A percentile compares a stretch with the other conserved stretches of the same genome.
phyloP scores from a whole-genome alignment of 2,113 vertebrate species.

The Meriones unguiculatus region DNA sequence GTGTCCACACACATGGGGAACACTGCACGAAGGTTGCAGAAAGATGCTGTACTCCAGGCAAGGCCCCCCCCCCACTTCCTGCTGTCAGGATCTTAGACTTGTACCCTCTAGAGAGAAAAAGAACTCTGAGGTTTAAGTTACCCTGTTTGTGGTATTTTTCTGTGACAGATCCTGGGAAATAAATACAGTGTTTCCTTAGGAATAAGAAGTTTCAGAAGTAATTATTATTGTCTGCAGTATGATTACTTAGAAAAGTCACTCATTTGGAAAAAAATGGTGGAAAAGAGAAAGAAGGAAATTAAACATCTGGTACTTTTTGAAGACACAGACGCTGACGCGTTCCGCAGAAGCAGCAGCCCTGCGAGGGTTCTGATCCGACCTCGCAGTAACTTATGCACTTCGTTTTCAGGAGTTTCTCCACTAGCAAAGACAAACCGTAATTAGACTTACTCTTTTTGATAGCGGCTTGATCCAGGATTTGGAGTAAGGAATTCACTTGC shows the following conservation, averaged over 20 bases:
- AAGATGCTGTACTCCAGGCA: background rate
- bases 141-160: background rate
- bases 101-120: background rate
- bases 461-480: constrained; percentile 67
- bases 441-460: constrained; percentile 64
- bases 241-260: background rate
- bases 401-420: background rate
- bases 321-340: background rate
- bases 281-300: background rate
- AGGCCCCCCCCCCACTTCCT: no score
- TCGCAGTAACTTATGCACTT: background rate
- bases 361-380: background rate
- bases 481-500: constrained; percentile 53
- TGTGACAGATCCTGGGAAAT: background rate
- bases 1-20: background rate
- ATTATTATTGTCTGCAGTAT: background rate
- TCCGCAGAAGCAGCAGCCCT: background rate
- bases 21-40: background rate
- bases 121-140: background rate
- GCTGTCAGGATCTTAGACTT: background rate
- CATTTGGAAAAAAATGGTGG: background rate
- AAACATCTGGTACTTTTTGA: background rate
- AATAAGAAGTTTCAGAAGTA: background rate
- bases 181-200: background rate
- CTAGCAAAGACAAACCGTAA: background rate